phyloP scores from a whole-genome alignment of 2,797 vertebrate species.

The Crenichthys baileyi region DNA sequence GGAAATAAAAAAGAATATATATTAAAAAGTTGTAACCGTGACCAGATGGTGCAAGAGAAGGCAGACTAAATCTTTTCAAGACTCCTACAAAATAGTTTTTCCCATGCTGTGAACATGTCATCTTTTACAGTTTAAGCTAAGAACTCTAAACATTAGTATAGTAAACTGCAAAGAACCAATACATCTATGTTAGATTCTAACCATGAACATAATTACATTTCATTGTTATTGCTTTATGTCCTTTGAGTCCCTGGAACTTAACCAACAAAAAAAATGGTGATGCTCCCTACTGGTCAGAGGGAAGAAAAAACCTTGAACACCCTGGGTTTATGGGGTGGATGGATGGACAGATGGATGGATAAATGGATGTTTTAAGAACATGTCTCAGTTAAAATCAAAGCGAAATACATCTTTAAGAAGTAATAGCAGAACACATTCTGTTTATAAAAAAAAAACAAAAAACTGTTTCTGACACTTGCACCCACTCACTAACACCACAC shows the following conservation, averaged over 20 bases:
- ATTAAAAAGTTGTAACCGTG: background rate
- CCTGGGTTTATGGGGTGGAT: background rate
- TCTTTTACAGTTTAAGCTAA: background rate
- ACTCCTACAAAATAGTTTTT: background rate
- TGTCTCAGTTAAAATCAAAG: background rate
- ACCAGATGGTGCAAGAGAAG: background rate
- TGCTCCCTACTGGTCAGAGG: background rate
- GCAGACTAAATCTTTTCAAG: background rate
- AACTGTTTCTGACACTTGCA: background rate
- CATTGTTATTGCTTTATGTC: background rate
- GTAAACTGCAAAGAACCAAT: background rate
- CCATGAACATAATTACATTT: background rate
- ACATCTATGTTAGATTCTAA: background rate
- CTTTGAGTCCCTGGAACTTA: background rate
- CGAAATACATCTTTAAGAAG: background rate
- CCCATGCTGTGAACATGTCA: background rate
- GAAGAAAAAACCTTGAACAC: background rate
- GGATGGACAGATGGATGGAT: background rate
- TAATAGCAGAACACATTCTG: background rate
- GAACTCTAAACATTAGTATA: background rate
- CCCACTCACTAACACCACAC: background rate
- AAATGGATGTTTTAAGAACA: background rate
- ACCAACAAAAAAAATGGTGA: background rate
- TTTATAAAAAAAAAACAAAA: background rate
- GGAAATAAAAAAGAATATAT: background rate